Evolutionary conservation across 1,140 invertebrate genomes (phyloP).

Genomic region (Procambarus virginalis): DNA sequence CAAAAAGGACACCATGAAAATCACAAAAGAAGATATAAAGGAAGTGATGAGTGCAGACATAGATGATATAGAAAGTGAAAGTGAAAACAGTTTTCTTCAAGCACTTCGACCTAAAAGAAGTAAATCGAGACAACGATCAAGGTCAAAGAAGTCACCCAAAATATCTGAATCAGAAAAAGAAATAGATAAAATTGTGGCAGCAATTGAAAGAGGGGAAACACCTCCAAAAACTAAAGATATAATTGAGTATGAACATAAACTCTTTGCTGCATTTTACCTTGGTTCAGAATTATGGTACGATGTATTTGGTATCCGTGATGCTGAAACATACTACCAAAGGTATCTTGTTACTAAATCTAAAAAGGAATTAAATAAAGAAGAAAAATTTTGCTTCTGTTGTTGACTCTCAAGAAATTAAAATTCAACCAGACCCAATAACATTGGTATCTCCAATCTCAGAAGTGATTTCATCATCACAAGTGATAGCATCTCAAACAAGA

Average conservation of each 20-base stretch:
- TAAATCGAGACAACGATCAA: conserved; percentile 16
- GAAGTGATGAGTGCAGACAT: conserved; percentile 10
- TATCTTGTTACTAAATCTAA: conserved; percentile 19
- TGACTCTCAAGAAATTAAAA: not conserved
- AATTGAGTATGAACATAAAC: conserved; percentile 52
- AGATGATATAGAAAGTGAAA: conserved; percentile 34
- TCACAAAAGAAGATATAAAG: conserved; percentile 18
- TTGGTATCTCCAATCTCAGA: not conserved
- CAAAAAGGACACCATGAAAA: conserved; percentile 1
- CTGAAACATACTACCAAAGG: conserved; percentile 29
- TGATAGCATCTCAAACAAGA: not conserved
- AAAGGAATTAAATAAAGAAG: not conserved
- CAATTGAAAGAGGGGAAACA: conserved; percentile 48
- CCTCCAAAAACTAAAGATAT: conserved; percentile 52
- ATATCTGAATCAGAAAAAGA: conserved; percentile 62
- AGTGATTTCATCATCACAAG: not conserved
- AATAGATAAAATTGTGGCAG: conserved; percentile 64
- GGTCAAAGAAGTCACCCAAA: conserved; percentile 39
- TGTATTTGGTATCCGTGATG: conserved; percentile 56
- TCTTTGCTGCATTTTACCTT: conserved; percentile 68
- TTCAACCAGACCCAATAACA: not conserved
- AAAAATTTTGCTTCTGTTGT: not conserved
- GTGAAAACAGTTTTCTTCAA: conserved; percentile 32
- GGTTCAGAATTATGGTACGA: conserved; percentile 68
- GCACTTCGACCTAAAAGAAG: conserved; percentile 32